Base-by-base conservation (phyloP, 2,888 invertebrate species). In the Fragum whitleyi region DNA sequence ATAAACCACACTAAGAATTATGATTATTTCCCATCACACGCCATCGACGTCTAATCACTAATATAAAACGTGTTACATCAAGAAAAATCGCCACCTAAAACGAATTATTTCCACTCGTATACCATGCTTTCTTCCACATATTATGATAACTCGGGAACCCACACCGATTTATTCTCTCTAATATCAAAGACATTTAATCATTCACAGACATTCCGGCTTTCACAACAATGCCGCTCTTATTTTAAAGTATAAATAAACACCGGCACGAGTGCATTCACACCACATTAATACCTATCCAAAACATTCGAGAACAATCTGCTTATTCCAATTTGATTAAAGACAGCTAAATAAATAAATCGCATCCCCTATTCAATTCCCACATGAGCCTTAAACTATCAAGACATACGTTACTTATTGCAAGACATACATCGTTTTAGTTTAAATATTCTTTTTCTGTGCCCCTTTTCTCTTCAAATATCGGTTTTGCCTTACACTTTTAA, bases 11-110 rank as follows among this genome's bases (percentile, higher is more conserved):
- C 42, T 36, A 26, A 61, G 61, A 61, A 61, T 32, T 61, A 61
- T 61, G 29, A 61, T 32, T 32, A 65, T 65, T 65, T 42, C 42
- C 39, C 16, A 39, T 36, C 42, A 42, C 65, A 65, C 65, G 65
- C 21, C 65, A 65, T 65, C 14, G 16, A 36, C 21, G 29, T 62
- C 36, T 62, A 62, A 62, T 36, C n/a, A 28, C 21, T 32, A n/a
- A 62, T 32, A 62, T 32, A 62, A 62, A 62, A 62, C 32, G 62
- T 62, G 62, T 62, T 32, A 62, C 28, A 36, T 28, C 14, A 57
- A 28, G 28, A 57, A 57, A 26, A 57, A 28, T 23, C 28, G 1
- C 57, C 14, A 23, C 26, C 26, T 28, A 28, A 57, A 57, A 57
- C 23, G 26, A 57, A 57, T 57, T 57, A 28, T 28, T 57, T 57